Evolutionary conservation across 2,113 vertebrate species (phyloP), one percentile per base, ranked within the genome.

Genomic region (Ailuropoda melanoleuca): DNA sequence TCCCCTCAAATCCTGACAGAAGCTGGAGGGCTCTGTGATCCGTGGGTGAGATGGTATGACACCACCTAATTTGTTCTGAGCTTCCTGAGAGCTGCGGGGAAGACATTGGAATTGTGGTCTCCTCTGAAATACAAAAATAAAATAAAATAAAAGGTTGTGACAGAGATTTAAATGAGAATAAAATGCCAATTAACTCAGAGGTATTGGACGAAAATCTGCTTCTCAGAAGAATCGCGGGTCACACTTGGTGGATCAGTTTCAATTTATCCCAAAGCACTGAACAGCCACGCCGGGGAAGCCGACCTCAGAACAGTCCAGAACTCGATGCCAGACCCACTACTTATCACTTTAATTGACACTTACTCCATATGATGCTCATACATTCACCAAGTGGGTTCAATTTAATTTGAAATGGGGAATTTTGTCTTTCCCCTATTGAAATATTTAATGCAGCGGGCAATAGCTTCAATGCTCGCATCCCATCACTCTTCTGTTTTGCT

Each of bases 321-420:
- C 89, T 55, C 62, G 0, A 18, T 91, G 93, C 96, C 97, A 43
- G 21, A 53, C 96, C 93, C 55, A 83, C 97, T 93, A 93, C 46
- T 48, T 34, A 97, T 60, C 93, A 80, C 93, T 98, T 89, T 60
- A 94, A 98, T 96, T 98, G 90, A 94, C 97, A 53, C 93, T 95
- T 97, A 70, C 97, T 88, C 98, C n/a, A 15, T 68, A 5, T 14
- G 24, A 95, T 91, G 97, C 95, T 97, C 97, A 70, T 91, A 68
- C 75, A 83, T 93, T 97, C 98, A 92, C 97, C 86, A 6, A 97
- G 83, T 87, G 97, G 96, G 97, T 85, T 97, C 95, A 29, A 78
- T 97, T 98, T 98, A 98, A 96, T 97, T 97, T 96, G 92, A 88
- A 92, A 94, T 37, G 75, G 88, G 88, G 81, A 88, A 23, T 90